Conservation (phyloP, 2,797 vertebrate genomes). For the Hemibagrus guttatus region DNA sequence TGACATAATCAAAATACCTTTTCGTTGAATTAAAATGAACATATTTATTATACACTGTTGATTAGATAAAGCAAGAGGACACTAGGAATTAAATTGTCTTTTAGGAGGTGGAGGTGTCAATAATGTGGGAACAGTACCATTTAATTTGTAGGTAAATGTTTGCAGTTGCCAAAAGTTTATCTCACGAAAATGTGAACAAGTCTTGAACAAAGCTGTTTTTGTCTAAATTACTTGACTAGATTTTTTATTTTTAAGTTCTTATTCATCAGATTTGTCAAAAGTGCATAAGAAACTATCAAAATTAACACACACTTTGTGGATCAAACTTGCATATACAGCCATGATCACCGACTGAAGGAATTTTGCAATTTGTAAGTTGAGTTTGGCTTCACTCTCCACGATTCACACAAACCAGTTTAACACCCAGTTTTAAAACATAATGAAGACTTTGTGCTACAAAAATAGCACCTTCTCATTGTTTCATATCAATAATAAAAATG, state of each 20-base stretch:
- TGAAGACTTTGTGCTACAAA: not conserved
- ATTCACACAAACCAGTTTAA: not conserved
- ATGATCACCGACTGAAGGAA: not conserved
- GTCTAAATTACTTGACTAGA: too few relatives aligned
- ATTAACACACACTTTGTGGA: not conserved
- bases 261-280: not conserved
- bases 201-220: not conserved
- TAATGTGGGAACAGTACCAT: not conserved
- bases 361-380: not conserved
- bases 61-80: not conserved
- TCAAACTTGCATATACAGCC: not conserved
- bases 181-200: not conserved
- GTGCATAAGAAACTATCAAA: not conserved
- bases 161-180: not conserved
- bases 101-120: not conserved
- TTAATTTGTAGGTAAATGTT: not conserved
- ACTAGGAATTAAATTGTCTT: not conserved
- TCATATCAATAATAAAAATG: not conserved
- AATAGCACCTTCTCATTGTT: not conserved
- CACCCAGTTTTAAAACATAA: not conserved
- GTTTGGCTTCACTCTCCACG: not conserved
- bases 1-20: not conserved
- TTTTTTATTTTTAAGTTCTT: too few relatives aligned
- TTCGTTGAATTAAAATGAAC: not conserved
- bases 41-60: not conserved